Percentiles rank a stretch among this genome's conserved stretches.
These are phyloP conservation scores for Portevinia maculata DNA, from an alignment of 2,888 invertebrate species.

Conservation along the genomic window DNA sequence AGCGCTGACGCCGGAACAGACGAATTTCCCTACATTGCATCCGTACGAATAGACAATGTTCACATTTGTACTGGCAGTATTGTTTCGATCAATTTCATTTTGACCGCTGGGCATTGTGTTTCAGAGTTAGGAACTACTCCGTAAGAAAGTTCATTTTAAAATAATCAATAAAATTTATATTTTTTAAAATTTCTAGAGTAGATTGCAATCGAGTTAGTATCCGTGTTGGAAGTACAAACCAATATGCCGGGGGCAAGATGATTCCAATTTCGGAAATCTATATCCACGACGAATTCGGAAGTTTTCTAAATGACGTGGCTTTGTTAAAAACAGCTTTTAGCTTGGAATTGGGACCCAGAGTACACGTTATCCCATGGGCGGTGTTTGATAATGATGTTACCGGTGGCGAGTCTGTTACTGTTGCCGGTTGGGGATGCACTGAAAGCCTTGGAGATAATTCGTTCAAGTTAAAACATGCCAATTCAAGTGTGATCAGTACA, in stretches of 20 bases:
- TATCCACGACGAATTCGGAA: slow-evolving; percentile 75
- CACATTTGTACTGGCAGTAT: slow-evolving; percentile 80
- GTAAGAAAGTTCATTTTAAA: slow-evolving; percentile 75
- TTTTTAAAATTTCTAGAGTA: slow-evolving; percentile 22
- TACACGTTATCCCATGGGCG: slow-evolving; percentile 76
- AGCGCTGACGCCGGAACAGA: slow-evolving; percentile 78
- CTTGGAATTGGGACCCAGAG: slow-evolving; percentile 69
- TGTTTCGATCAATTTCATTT: slow-evolving; percentile 72
- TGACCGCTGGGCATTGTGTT: slow-evolving; percentile 81
- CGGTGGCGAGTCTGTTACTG: slow-evolving; percentile 73
- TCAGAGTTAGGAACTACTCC: slow-evolving; percentile 40
- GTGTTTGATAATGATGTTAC: slow-evolving; percentile 60
- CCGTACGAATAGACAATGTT: slow-evolving; percentile 78
- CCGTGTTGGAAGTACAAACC: slow-evolving; percentile 78
- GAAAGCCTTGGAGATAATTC: slow-evolving; percentile 67
- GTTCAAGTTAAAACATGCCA: slow-evolving; percentile 75
- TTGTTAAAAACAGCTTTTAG: slow-evolving; percentile 76
- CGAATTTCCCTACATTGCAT: slow-evolving; percentile 80
- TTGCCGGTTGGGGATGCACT: slow-evolving; percentile 80
- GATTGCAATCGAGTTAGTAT: slow-evolving; percentile 63
- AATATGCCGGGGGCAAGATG: slow-evolving; percentile 78
- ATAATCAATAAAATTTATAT: too few species aligned
- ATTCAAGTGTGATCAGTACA: slow-evolving; percentile 60
- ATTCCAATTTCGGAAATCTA: slow-evolving; percentile 75
- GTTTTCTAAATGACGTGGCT: slow-evolving; percentile 78